phyloP scores from a whole-genome alignment of 2,113 vertebrate species.

The Sapajus apella region DNA sequence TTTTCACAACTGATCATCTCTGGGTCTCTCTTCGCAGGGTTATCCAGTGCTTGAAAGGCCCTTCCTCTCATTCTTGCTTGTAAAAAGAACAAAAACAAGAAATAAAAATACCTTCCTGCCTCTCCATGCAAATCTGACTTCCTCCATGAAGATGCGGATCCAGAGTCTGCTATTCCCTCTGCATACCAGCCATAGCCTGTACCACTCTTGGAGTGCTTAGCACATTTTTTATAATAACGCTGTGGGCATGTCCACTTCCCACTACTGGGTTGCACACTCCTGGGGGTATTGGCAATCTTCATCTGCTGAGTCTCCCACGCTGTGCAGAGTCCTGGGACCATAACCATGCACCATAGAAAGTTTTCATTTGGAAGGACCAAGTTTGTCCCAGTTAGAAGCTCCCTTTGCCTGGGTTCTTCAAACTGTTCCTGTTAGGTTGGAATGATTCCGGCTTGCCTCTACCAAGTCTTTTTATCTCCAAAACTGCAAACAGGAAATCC shows the following conservation, averaged over 20 bases:
- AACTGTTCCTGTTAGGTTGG: not conserved
- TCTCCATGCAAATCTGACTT: not conserved
- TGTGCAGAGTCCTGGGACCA: not conserved
- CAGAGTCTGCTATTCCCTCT: not conserved
- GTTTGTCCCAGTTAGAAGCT: not conserved
- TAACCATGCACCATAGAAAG: not conserved
- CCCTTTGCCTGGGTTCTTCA: not conserved
- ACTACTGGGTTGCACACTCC: not conserved
- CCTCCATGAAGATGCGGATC: not conserved
- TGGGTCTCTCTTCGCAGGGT: not conserved
- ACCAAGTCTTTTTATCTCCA: conserved; percentile 26
- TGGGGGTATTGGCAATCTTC: not conserved
- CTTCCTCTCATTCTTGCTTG: not conserved
- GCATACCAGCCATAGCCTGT: not conserved
- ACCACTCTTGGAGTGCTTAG: not conserved
- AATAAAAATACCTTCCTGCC: not conserved
- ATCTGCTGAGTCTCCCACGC: not conserved
- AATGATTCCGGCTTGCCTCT: not conserved
- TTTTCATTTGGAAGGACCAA: not conserved
- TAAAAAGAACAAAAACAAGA: not conserved
- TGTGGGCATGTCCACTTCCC: not conserved
- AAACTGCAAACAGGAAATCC: conserved; percentile 43
- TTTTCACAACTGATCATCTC: not conserved
- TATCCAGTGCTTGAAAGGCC: not conserved
- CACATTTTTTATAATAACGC: not conserved